Percentiles rank a stretch among this genome's conserved stretches.
Conservation (phyloP, 2,888 invertebrate genomes). For the Amiota minor region DNA sequence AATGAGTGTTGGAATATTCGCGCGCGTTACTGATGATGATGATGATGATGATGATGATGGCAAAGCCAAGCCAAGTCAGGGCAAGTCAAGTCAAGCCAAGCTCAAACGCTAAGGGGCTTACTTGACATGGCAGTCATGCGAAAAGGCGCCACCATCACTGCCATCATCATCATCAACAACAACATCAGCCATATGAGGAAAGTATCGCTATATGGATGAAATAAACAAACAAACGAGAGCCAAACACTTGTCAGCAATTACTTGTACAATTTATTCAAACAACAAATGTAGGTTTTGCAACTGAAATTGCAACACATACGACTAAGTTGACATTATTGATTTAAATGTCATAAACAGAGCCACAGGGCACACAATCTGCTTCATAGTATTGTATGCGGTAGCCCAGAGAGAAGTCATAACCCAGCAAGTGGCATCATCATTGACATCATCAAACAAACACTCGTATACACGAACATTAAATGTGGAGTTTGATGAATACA, state of each 20-base stretch:
- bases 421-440: constrained; percentile 54
- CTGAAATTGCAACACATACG: constrained; percentile 47
- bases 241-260: no score
- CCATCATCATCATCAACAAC: neutral
- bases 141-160: neutral
- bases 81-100: neutral
- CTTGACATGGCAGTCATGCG: constrained; percentile 1
- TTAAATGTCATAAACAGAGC: constrained; percentile 66
- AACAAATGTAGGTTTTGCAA: constrained; percentile 41
- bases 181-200: no score
- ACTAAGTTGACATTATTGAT: constrained; percentile 60
- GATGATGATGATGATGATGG: neutral
- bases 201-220: no score
- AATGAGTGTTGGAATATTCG: neutral
- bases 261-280: neutral
- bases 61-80: neutral
- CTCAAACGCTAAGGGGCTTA: neutral
- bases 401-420: neutral
- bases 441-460: no score
- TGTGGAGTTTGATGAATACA: no score
- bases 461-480: no score
- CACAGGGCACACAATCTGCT: neutral
- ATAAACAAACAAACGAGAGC: no score
- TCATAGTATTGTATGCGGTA: no score
- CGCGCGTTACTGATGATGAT: no score